These are phyloP conservation scores for Ommatoiulus sabulosus DNA, from an alignment of 2,888 invertebrate genomes.

Conservation along the genomic window DNA sequence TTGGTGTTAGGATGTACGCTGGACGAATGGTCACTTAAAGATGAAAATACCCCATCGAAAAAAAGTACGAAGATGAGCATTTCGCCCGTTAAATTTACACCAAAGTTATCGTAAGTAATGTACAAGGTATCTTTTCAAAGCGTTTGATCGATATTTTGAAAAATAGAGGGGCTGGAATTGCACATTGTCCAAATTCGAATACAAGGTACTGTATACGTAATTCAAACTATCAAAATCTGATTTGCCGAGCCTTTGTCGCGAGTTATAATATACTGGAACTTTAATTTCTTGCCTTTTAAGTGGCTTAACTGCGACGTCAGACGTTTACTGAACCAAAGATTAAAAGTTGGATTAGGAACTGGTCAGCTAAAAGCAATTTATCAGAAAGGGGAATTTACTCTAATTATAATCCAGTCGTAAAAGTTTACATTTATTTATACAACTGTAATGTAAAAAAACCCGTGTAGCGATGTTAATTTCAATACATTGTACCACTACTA, in stretches of 20 bases:
- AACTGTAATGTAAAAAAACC: too few species aligned
- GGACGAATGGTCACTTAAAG: slow-evolving; percentile 85
- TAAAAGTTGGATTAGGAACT: slow-evolving; percentile 87
- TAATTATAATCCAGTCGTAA: too few species aligned
- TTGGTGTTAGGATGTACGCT: slow-evolving; percentile 83
- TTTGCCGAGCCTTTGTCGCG: not conserved
- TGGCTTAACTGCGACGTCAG: slow-evolving; percentile 84
- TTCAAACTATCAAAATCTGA: not conserved
- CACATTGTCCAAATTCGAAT: slow-evolving; percentile 86
- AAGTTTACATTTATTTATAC: too few species aligned
- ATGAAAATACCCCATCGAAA: slow-evolving; percentile 89
- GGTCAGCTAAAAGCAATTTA: too few species aligned
- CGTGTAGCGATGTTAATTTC: too few species aligned
- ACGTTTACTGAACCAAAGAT: slow-evolving; percentile 73
- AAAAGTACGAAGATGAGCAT: slow-evolving; percentile 75
- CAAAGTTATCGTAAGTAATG: slow-evolving; percentile 85
- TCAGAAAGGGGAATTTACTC: too few species aligned
- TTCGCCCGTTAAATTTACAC: slow-evolving; percentile 80
- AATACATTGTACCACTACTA: slow-evolving; percentile 60
- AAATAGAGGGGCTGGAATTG: slow-evolving; percentile 75
- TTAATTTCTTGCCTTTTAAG: slow-evolving; percentile 79
- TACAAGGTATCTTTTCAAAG: too few species aligned
- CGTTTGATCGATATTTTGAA: slow-evolving; percentile 70
- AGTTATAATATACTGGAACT: too few species aligned
- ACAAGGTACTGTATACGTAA: slow-evolving; percentile 56